Base-by-base conservation (phyloP, 2,797 vertebrate genomes). In the Botia almorhae region DNA sequence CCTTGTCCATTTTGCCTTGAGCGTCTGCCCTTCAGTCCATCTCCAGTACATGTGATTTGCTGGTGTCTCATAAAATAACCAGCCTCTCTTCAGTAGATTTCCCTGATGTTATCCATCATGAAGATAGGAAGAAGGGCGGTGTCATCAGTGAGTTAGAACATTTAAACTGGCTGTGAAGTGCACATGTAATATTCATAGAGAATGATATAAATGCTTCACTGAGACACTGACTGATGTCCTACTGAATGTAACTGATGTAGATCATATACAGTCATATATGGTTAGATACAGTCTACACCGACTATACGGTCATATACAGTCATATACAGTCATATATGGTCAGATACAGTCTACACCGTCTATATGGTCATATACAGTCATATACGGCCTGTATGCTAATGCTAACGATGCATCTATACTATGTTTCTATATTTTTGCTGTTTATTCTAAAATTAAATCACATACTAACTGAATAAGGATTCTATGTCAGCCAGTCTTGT, bases 101-200 rank as follows among this genome's bases (percentile, higher is more conserved):
- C 4, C 2, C 0, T 69, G 7, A 69, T 61, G 43, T 36, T 61
- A 70, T 70, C n/a, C 43, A 78, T 78, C 76, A 78, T 51, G 55
- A 50, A 50, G 55, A 78, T 12, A 33, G 23, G 23, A 78, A 33
- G 43, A 70, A 61, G 23, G 55, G 50, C 67, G 50, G 48, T 69
- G 39, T 56, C 72, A 33, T 70, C 21, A 51, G 7, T 23, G 56
- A 19, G 17, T 58, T 58, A 69, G 65, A 77, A 48, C 75, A 69
- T n/a, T 69, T 21, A 43, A 56, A 69, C 16, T 0, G 12, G 43
- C 43, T 78, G 53, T 50, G n/a, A 78, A 78, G 55, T 56, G 65
- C 76, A 60, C 65, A 69, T 70, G 67, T 50, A 70, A 78, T 69
- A 70, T 78, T 70, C 13, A 61, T 56, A 51, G 46, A 21, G 17